These are phyloP conservation scores for Steinernema carpocapsae DNA, from an alignment of 2,888 invertebrate genomes.

Conservation along the genomic window DNA sequence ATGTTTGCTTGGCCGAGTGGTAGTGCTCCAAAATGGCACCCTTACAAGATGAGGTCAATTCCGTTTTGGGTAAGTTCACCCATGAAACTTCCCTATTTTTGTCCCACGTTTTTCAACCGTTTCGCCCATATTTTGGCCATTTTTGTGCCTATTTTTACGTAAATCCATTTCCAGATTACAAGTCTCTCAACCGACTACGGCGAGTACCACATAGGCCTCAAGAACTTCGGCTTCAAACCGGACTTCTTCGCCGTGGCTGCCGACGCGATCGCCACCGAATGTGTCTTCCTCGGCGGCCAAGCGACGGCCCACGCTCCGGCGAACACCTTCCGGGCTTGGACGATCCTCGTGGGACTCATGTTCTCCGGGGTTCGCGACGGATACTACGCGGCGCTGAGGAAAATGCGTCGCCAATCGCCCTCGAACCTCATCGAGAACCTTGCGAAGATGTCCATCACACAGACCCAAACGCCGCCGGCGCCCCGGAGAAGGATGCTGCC, in stretches of 20 bases:
- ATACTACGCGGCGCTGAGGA: slow-evolving; percentile 40
- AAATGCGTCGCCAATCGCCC: slow-evolving; percentile 33
- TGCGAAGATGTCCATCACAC: not conserved
- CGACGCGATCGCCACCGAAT: slow-evolving; percentile 41
- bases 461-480: slow-evolving; percentile 9
- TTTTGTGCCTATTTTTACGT: no score
- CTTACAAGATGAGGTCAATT: no score
- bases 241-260: slow-evolving; percentile 41
- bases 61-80: no score
- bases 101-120: no score
- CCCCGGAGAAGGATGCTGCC: slow-evolving; percentile 2
- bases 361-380: slow-evolving; percentile 41
- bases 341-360: slow-evolving; percentile 40
- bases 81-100: no score
- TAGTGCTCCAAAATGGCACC: no score
- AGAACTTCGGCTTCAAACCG: slow-evolving; percentile 37
- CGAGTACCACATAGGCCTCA: slow-evolving; percentile 35
- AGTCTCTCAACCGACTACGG: slow-evolving; percentile 36
- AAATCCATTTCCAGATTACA: slow-evolving; percentile 38
- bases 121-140: no score
- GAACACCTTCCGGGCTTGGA: slow-evolving; percentile 42
- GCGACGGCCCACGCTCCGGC: slow-evolving; percentile 36
- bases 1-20: no score
- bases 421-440: slow-evolving; percentile 24
- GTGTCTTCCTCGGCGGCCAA: slow-evolving; percentile 40